Evolutionary conservation across 2,113 vertebrate genomes (phyloP), one percentile per base, ranked within the genome.

Genomic region (Symphodus melops): DNA sequence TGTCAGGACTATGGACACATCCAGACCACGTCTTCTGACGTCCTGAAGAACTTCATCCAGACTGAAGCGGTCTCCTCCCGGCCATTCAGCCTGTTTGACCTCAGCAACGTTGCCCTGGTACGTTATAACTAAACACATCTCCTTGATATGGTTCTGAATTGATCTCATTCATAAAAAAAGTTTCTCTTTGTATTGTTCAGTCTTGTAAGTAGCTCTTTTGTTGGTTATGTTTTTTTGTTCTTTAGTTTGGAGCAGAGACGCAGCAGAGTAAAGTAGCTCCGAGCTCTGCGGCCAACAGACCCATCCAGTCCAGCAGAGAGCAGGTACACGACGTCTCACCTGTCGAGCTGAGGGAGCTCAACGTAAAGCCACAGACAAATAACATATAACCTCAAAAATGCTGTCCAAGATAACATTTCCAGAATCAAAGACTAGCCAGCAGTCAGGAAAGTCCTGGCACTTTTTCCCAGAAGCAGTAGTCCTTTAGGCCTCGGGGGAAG

Each of bases 41-140:
- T 97, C 53, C 91, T 98, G 83, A 95, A 95, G 83, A 97, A 96
- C 83, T 96, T 97, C 85, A 95, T 97, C 84, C 97, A 98, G 88
- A 95, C 92, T 0, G 96, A 97, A 48, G 95, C 96, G 0, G 94
- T 95, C 13, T 91, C 93, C 73, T 94, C 95, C 77, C 94, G 94
- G 61, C 95, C 94, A 0, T 96, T 96, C 90, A 97, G 94, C 78
- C 93, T 97, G 20, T 96, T 98, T 25, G 96, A 97, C 85, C 94
- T 97, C 85, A 96, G 96, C 77, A 96, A 95, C 1, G 93, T 97
- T 0, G 96, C 95, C 7, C 75, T 97, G 96, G 97, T 97, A 83
- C 9, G 1, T 51, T 9, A 51, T 3, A 14, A n/a, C 19, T 3
- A n/a, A 10, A 44, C n/a, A 51, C 48, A 8, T 8, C 6, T 19